Base-by-base conservation (phyloP, 2,797 vertebrate species). In the Petrocephalus sullivani region DNA sequence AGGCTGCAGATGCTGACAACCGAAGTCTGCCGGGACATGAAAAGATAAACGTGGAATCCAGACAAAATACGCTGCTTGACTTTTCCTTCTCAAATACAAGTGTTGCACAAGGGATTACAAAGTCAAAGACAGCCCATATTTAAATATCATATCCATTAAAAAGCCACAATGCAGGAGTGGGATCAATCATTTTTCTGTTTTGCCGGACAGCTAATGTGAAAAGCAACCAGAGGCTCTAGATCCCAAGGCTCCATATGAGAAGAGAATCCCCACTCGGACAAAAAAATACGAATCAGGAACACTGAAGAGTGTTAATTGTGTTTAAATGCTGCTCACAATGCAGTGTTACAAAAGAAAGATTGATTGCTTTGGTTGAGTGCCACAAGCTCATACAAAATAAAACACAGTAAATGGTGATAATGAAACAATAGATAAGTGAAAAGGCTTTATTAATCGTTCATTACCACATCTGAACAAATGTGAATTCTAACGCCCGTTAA, bases 1-100 rank as follows among this genome's bases (percentile, higher is more conserved):
- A 95, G 96, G 96, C 95, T 95, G 92, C 94, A 95, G 93, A 96
- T 95, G 94, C 95, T 97, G 97, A 96, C 96, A 96, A 95, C 94
- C 91, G 88, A 90, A 93, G 95, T 95, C 96, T 96, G 91, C 95
- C 91, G 96, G 96, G 96, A 96, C 78, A 91, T 71, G 92, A 93
- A 91, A 90, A 96, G 95, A 94, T 94, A 92, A 96, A 82, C 87
- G 92, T 94, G 95, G 93, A 94, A 92, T 94, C 92, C 95, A 95
- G 95, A 96, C 96, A 97, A 97, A 67, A 97, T 93, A 95, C 94
- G 93, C 92, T 91, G 93, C 94, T 96, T 96, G 95, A 96, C 96
- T 97, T 96, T 94, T 94, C 92, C 94, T 94, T 89, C 67, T 95
- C 95, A 90, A 91, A 91, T 92, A 94, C 94, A 94, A 93, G 94